Evolutionary conservation across 2,113 vertebrate species (phyloP), one percentile per base, ranked within the genome.

Genomic region (Austrofundulus limnaeus): DNA sequence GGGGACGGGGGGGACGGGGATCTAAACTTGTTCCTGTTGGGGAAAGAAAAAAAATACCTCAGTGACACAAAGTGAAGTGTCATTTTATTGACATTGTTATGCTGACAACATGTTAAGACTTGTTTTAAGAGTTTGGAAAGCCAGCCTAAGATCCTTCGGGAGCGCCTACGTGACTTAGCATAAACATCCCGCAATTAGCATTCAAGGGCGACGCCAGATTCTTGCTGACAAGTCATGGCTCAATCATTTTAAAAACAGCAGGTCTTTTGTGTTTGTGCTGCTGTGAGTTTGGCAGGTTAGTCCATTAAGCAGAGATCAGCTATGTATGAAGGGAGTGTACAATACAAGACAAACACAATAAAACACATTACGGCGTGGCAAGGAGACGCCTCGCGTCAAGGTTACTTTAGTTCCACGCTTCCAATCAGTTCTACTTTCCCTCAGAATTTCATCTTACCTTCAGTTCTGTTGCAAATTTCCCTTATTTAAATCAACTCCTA

Each of bases 291-390:
- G 80, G 77, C 68, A 71, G 83, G 83, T 84, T 75, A 81, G 80
- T 84, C 83, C 83, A 87, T 89, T 85, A 84, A 85, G 83, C 78
- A 75, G 73, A 77, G 87, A 75, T 81, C 81, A 82, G 71, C 65
- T 65, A n/a, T 41, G 72, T 78, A 72, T 74, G 64, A 84, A 74
- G 58, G 56, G 17, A 37, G 63, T 63, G 52, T 24, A 53, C 61
- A 67, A 73, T 54, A 56, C 63, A 58, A 61, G 70, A 64, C 67
- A 75, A 80, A 81, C 62, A 77, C 41, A 73, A 83, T 72, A 70
- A 78, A 67, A 64, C 61, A 68, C 66, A 61, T 2, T 34, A 2
- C 15, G 1, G 74, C 50, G 39, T 12, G 2, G 68, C 54, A 3
- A 66, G 67, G 67, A 82, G 70, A 65, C 3, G 64, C 63, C 58